Percentiles rank a stretch among this genome's conserved stretches.
Conservation (phyloP, 2,113 vertebrate species). For the Cyphomyrus plagiostoma region DNA sequence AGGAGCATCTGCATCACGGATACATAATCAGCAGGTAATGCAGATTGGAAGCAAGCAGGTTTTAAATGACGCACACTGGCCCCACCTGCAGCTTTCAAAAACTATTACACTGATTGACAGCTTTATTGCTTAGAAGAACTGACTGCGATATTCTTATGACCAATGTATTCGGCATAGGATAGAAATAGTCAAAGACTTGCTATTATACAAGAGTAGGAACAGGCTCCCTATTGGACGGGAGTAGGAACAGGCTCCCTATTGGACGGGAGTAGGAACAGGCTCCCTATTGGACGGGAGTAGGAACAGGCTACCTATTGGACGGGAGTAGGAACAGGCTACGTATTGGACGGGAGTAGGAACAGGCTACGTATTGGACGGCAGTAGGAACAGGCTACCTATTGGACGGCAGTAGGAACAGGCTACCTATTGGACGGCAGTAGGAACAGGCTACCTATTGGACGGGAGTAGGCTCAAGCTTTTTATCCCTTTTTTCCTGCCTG, state of each 20-base stretch:
- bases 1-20: not conserved
- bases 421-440: not conserved
- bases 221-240: too few relatives aligned
- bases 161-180: too few relatives aligned
- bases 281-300: not conserved
- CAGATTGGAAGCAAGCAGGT: not conserved
- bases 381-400: not conserved
- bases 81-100: not conserved
- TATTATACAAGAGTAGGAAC: too few relatives aligned
- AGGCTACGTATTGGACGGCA: not conserved
- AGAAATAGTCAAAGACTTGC: too few relatives aligned
- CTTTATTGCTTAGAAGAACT: too few relatives aligned
- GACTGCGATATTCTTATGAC: too few relatives aligned
- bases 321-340: not conserved
- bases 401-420: not conserved
- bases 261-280: not conserved
- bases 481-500: not conserved
- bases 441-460: not conserved
- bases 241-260: not conserved
- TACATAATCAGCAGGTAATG: not conserved
- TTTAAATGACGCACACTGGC: not conserved
- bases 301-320: too few relatives aligned
- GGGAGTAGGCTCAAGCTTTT: not conserved
- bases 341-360: not conserved
- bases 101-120: not conserved